These are phyloP conservation scores for Harpagoxenus sublaevis DNA, from an alignment of 2,888 invertebrate genomes.

Conservation along the genomic window DNA sequence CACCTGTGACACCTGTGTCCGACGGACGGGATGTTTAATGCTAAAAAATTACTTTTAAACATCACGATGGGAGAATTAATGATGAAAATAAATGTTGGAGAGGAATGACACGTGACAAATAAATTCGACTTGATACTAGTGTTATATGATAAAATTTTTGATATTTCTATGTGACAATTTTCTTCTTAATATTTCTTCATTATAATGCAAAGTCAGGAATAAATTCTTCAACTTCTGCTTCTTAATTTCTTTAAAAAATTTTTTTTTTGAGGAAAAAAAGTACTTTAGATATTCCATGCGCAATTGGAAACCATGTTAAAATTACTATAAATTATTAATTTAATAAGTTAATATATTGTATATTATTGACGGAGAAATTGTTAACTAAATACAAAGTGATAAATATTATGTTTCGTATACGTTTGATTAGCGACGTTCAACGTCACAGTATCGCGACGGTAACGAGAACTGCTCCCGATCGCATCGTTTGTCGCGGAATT, in stretches of 20 bases:
- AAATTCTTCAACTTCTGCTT: background rate
- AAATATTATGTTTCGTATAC: background rate
- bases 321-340: background rate
- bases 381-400: background rate
- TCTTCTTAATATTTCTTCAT: background rate
- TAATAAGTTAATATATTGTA: background rate
- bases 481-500: slow-evolving; percentile 56
- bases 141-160: background rate
- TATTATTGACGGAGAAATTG: background rate
- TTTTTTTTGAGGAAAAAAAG: background rate
- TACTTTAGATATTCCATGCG: background rate
- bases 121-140: background rate
- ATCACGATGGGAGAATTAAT: background rate
- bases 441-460: slow-evolving; percentile 8
- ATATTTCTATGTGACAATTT: background rate
- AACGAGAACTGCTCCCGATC: slow-evolving; percentile 52
- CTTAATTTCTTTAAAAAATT: background rate
- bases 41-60: slow-evolving; percentile 16
- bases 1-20: slow-evolving; percentile 27
- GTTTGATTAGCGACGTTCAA: background rate
- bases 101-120: background rate
- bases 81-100: slow-evolving; percentile 2
- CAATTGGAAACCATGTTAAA: background rate
- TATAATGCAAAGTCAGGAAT: background rate
- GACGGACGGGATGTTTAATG: slow-evolving; percentile 9